Conservation (phyloP, 2,797 vertebrate genomes). For the Sebastes goodei region DNA sequence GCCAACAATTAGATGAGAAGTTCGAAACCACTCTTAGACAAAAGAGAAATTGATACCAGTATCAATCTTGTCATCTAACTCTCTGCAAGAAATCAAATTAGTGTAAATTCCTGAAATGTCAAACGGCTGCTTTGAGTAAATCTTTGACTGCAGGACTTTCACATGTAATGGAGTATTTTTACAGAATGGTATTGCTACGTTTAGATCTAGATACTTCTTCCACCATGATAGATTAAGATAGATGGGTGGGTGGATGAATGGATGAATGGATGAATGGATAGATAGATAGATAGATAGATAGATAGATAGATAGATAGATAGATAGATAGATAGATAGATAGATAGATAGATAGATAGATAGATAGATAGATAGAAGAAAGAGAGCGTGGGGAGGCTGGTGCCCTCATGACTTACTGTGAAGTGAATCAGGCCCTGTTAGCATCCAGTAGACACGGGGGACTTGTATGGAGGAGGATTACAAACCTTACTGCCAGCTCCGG, state of each 20-base stretch:
- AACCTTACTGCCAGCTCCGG: slow-evolving; percentile 31
- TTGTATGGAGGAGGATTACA: slow-evolving; percentile 49
- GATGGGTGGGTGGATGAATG: too few species aligned
- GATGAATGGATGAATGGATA: too few species aligned
- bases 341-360: neutral
- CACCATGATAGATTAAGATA: too few species aligned
- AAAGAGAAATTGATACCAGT: too few species aligned
- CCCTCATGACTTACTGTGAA: slow-evolving; percentile 50
- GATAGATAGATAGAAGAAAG: neutral
- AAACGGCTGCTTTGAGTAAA: neutral
- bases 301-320: neutral
- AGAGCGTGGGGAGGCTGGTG: slow-evolving; percentile 5
- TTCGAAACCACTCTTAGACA: neutral
- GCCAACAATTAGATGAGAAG: neutral
- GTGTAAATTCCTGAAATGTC: neutral
- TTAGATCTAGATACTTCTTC: too few species aligned
- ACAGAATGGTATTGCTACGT: too few species aligned
- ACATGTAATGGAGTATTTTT: too few species aligned
- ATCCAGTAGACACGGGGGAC: slow-evolving; percentile 47
- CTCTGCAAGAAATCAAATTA: neutral
- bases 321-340: too few species aligned
- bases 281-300: too few species aligned
- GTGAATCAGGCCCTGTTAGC: slow-evolving; percentile 51
- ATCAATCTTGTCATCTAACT: neutral
- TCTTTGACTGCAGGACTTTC: neutral